Percentiles rank a stretch among this genome's conserved stretches.
Evolutionary conservation across 2,797 vertebrate genomes (phyloP).

Genomic region (Cossypha niveicapilla): DNA sequence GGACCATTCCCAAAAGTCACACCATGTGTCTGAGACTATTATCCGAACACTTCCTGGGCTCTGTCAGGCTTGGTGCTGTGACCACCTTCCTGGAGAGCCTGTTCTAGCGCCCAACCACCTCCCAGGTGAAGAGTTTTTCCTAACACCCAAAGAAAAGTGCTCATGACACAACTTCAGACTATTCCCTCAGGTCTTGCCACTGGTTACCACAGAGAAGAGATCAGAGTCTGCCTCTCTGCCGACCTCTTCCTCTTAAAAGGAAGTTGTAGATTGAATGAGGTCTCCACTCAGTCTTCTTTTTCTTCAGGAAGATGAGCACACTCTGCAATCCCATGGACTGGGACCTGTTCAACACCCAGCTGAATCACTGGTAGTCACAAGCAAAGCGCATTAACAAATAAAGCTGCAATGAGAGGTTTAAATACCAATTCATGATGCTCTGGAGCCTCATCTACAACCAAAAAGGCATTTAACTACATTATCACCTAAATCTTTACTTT

Average conservation of each 20-base stretch:
- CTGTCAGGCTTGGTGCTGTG: background rate
- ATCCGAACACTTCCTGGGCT: background rate
- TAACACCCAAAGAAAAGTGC: background rate
- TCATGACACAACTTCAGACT: background rate
- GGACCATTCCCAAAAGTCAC: background rate
- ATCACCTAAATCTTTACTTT: background rate
- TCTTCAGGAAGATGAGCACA: background rate
- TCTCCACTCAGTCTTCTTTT: background rate
- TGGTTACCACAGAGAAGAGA: background rate
- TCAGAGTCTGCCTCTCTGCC: background rate
- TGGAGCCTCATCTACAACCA: background rate
- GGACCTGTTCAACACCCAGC: background rate
- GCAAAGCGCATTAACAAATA: background rate
- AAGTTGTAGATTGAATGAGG: background rate
- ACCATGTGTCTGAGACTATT: background rate
- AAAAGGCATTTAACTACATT: background rate
- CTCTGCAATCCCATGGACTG: accelerated
- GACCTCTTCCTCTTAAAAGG: background rate
- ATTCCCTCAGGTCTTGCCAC: background rate
- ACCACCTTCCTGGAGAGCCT: background rate
- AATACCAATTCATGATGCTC: background rate
- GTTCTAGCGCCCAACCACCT: too few species aligned
- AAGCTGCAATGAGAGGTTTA: background rate
- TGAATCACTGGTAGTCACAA: background rate
- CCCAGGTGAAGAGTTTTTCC: background rate